A percentile compares a stretch with the other conserved stretches of the same genome.
These are phyloP conservation scores for Lineus longissimus DNA, from an alignment of 1,140 invertebrate species.

Conservation along the genomic window DNA sequence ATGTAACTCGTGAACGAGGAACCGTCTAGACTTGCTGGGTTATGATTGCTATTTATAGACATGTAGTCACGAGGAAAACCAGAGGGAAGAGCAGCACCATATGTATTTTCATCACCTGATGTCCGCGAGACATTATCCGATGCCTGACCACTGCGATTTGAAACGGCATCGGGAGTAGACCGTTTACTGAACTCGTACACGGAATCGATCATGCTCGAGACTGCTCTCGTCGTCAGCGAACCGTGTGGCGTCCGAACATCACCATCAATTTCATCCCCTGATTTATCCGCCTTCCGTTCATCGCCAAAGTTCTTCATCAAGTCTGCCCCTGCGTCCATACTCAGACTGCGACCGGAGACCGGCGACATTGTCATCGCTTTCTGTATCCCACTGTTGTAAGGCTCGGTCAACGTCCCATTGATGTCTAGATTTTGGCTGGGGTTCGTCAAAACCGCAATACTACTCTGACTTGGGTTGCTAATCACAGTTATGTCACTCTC, in stretches of 20 bases:
- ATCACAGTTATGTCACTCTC: constrained; percentile 48
- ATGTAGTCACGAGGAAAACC: not conserved
- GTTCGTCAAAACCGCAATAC: constrained; percentile 33
- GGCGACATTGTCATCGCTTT: constrained; percentile 5
- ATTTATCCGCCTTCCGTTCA: not conserved
- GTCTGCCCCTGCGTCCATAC: not conserved
- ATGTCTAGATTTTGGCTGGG: constrained; percentile 10
- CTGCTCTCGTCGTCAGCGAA: not conserved
- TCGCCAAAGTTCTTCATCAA: not conserved
- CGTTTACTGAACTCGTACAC: constrained; percentile 7
- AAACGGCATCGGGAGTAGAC: constrained; percentile 9
- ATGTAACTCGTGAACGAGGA: not conserved
- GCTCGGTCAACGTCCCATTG: not conserved
- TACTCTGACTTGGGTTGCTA: constrained; percentile 37
- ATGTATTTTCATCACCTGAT: not conserved
- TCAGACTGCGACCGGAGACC: not conserved
- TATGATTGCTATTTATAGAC: not conserved
- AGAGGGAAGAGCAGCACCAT: not conserved
- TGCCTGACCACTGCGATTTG: not conserved
- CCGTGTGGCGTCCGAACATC: too few species aligned
- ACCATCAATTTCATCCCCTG: not conserved
- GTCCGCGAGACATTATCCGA: too few species aligned
- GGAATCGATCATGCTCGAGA: not conserved
- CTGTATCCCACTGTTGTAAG: constrained; percentile 5
- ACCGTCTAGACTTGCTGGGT: not conserved